These are phyloP conservation scores for Malthinus seriepunctatus DNA, from an alignment of 2,888 invertebrate genomes.

Conservation along the genomic window DNA sequence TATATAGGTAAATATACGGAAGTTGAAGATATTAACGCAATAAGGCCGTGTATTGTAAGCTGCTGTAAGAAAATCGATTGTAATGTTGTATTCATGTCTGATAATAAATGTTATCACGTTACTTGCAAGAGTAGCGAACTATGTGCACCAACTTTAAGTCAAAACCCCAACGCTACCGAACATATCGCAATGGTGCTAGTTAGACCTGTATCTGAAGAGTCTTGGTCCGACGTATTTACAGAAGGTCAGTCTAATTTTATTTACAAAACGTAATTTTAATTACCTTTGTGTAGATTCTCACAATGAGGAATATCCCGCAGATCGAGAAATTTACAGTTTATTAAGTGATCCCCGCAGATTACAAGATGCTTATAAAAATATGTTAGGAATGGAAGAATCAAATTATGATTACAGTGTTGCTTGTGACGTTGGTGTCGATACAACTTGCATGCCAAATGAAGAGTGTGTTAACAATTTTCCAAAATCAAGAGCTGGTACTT, in stretches of 20 bases:
- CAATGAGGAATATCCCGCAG: slow-evolving; percentile 12
- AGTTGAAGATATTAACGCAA: slow-evolving; percentile 57
- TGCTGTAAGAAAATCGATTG: slow-evolving; percentile 71
- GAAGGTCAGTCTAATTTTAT: slow-evolving; percentile 5
- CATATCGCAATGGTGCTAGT: slow-evolving; percentile 78
- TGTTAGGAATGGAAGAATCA: slow-evolving; percentile 27
- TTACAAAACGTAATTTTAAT: neutral
- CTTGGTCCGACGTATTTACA: slow-evolving; percentile 56
- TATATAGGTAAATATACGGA: slow-evolving; percentile 51
- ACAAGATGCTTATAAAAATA: slow-evolving; percentile 17
- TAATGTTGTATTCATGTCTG: slow-evolving; percentile 79
- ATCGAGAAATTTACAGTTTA: slow-evolving; percentile 20
- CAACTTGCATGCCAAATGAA: slow-evolving; percentile 69
- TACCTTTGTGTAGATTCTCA: slow-evolving; percentile 6
- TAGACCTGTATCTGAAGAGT: slow-evolving; percentile 66
- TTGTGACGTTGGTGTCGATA: slow-evolving; percentile 64
- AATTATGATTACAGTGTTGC: slow-evolving; percentile 44
- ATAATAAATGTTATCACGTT: slow-evolving; percentile 77
- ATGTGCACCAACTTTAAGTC: slow-evolving; percentile 68
- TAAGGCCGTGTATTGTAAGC: slow-evolving; percentile 68
- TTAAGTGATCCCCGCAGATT: slow-evolving; percentile 13
- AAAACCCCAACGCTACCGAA: slow-evolving; percentile 60
- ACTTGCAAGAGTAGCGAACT: slow-evolving; percentile 71
- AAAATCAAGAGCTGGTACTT: slow-evolving; percentile 64
- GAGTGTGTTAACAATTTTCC: slow-evolving; percentile 63